Percentiles rank a stretch among this genome's conserved stretches.
Conservation (phyloP, 2,888 invertebrate species). For the Idaea aversata region DNA sequence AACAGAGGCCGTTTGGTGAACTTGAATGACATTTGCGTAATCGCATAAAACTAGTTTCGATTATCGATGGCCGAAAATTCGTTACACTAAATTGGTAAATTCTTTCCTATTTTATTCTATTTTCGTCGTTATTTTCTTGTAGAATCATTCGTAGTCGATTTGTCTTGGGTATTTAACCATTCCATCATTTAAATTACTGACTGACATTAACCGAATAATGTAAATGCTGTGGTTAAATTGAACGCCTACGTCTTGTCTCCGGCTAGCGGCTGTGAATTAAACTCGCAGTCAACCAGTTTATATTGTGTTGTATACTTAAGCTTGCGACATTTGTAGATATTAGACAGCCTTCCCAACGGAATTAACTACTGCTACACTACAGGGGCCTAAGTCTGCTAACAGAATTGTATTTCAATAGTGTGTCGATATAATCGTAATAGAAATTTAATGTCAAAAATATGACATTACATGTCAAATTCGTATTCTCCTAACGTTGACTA, state of each 20-base stretch:
- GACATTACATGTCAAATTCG: no score
- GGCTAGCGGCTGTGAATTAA: constrained; percentile 11
- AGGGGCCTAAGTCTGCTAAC: no score
- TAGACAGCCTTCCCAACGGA: neutral
- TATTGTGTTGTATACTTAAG: constrained; percentile 10
- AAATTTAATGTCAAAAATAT: no score
- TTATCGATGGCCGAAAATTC: neutral
- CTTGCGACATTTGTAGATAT: neutral
- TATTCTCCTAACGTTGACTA: no score
- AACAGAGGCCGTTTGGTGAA: constrained; percentile 2
- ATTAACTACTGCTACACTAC: neutral
- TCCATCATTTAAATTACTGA: constrained; percentile 6
- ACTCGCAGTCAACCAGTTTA: constrained; percentile 17
- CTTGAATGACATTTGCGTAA: neutral
- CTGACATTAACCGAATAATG: constrained; percentile 22
- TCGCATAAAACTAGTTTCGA: neutral
- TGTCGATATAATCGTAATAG: no score
- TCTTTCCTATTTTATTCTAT: constrained; percentile 11
- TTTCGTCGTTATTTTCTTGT: constrained; percentile 6
- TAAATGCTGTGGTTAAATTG: constrained; percentile 27
- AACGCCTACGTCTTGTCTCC: constrained; percentile 26
- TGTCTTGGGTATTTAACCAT: constrained; percentile 12
- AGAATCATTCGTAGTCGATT: constrained; percentile 8
- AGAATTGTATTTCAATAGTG: no score
- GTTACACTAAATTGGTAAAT: neutral